Evolutionary conservation across 2,113 vertebrate species (phyloP).

Genomic region (Siphamia tubifer): DNA sequence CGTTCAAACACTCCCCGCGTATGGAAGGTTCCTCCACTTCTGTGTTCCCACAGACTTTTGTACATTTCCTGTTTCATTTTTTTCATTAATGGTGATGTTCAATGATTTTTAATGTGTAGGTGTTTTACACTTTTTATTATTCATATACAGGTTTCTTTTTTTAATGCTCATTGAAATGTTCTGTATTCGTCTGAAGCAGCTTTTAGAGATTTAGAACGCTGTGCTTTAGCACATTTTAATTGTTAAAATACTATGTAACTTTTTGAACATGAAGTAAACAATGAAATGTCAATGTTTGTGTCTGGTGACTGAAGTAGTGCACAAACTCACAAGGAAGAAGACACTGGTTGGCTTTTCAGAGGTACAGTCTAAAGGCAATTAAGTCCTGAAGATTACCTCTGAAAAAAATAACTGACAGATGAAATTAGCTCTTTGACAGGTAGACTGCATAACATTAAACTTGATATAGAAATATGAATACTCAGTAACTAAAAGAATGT

Average conservation of each 20-base stretch:
- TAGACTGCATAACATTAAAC: too few relatives aligned
- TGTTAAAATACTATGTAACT: conserved; percentile 90
- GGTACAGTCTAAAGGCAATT: too few relatives aligned
- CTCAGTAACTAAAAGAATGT: too few relatives aligned
- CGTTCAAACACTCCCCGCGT: conserved; percentile 76
- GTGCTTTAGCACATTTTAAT: conserved; percentile 96
- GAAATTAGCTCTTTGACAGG: too few relatives aligned
- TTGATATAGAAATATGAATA: too few relatives aligned
- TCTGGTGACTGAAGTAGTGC: conserved; percentile 4
- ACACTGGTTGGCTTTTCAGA: too few relatives aligned
- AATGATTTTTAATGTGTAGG: conserved; percentile 98
- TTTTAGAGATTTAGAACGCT: conserved; percentile 94
- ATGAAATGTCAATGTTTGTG: conserved; percentile 80
- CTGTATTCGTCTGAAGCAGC: conserved; percentile 91
- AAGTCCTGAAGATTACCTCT: too few relatives aligned
- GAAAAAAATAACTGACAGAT: too few relatives aligned
- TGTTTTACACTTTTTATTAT: conserved; percentile 98
- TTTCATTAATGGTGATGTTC: conserved; percentile 93
- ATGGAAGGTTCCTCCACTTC: conserved; percentile 81
- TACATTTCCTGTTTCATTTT: conserved; percentile 94
- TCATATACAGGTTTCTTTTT: conserved; percentile 95
- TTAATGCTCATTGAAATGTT: conserved; percentile 92
- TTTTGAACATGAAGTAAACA: conserved; percentile 98
- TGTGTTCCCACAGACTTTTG: conserved; percentile 92
- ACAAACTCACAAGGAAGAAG: too few relatives aligned